Evolutionary conservation across 1,140 invertebrate genomes (phyloP).

Genomic region (Drosophila azteca): DNA sequence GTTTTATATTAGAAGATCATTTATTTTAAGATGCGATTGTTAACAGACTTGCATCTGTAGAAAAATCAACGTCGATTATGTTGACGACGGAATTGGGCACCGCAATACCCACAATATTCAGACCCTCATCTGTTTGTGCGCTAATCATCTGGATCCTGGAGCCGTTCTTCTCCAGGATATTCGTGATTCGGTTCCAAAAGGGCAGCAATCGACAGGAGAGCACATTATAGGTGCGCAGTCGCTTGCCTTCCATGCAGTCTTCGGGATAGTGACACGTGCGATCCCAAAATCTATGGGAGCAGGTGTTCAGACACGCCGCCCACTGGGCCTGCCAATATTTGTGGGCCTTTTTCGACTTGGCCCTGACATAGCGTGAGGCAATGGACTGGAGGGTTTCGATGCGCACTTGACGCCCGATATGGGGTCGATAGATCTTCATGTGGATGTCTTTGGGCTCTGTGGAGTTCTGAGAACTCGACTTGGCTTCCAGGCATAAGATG

Average conservation of each 20-base stretch:
- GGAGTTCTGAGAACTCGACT: background rate
- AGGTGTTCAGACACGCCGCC: slow-evolving; percentile 25
- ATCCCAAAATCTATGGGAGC: slow-evolving; percentile 51
- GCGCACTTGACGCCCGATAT: slow-evolving; percentile 48
- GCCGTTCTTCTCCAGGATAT: slow-evolving; percentile 27
- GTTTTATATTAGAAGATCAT: no score
- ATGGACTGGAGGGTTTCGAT: slow-evolving; percentile 30
- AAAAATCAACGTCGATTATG: slow-evolving; percentile 25
- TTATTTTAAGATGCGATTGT: no score
- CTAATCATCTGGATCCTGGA: slow-evolving; percentile 48
- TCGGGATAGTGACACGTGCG: slow-evolving; percentile 21
- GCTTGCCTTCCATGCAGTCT: slow-evolving; percentile 37
- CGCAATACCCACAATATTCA: slow-evolving; percentile 44
- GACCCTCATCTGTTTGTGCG: slow-evolving; percentile 24
- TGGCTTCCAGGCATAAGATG: slow-evolving; percentile 34
- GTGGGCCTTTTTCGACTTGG: slow-evolving; percentile 7
- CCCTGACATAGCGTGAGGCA: slow-evolving; percentile 28
- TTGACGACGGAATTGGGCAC: slow-evolving; percentile 36
- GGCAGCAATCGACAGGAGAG: slow-evolving; percentile 51
- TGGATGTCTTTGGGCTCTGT: slow-evolving; percentile 12
- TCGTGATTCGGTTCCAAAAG: slow-evolving; percentile 48
- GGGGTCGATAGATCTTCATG: slow-evolving; percentile 42
- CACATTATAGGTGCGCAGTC: slow-evolving; percentile 47
- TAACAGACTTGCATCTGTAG: background rate
- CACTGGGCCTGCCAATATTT: slow-evolving; percentile 37